phyloP scores from a whole-genome alignment of 2,888 invertebrate species.

The Suillia variegata region DNA sequence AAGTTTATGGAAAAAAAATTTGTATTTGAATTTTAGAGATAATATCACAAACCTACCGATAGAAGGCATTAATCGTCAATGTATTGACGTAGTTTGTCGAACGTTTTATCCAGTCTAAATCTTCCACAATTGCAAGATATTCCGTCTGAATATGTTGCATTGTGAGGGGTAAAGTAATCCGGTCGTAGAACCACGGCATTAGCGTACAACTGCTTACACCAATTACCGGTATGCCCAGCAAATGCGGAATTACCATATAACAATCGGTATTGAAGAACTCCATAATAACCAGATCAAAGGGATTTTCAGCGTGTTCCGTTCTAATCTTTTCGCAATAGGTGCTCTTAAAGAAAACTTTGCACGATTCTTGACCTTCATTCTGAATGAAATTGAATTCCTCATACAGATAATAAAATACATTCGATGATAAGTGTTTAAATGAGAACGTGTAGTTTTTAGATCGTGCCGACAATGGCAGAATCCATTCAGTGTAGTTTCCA shows the following conservation, averaged over 20 bases:
- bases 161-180: conserved; percentile 66
- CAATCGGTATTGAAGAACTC: conserved; percentile 70
- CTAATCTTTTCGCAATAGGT: conserved; percentile 44
- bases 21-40: too few species aligned
- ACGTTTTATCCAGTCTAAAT: conserved; percentile 65
- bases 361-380: conserved; percentile 46
- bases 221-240: conserved; percentile 65
- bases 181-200: conserved; percentile 66
- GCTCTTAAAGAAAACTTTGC: conserved; percentile 47
- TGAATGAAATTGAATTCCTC: conserved; percentile 48
- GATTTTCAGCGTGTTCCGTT: conserved; percentile 39
- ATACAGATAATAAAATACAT: conserved; percentile 35
- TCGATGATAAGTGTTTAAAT: too few species aligned
- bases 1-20: too few species aligned
- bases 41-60: conserved; percentile 40
- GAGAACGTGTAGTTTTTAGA: too few species aligned
- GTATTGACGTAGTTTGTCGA: conserved; percentile 60
- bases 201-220: conserved; percentile 65
- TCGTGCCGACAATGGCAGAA: conserved; percentile 57
- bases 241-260: conserved; percentile 66
- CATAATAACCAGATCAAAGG: conserved; percentile 67
- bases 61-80: conserved; percentile 43
- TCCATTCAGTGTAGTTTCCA: conserved; percentile 66
- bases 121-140: conserved; percentile 63
- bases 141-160: conserved; percentile 67